Conservation (phyloP, 2,113 vertebrate species). For the Poeciliopsis prolifica region DNA sequence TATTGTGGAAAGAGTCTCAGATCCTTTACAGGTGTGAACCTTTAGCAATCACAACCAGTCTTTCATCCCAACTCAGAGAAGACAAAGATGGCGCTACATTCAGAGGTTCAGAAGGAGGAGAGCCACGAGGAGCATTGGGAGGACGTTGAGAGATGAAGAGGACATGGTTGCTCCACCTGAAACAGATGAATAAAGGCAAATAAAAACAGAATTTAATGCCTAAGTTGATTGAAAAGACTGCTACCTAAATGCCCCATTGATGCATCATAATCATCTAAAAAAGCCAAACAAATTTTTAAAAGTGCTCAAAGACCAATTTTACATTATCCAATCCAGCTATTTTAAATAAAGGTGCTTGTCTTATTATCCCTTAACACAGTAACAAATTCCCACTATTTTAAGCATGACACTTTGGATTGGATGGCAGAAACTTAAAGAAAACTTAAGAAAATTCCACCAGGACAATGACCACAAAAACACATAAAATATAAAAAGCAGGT, state of each 20-base stretch:
- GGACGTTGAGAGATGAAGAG: slow-evolving; percentile 65
- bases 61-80: slow-evolving; percentile 77
- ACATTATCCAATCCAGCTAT: no score
- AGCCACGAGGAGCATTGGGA: slow-evolving; percentile 81
- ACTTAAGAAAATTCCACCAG: neutral
- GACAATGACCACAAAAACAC: neutral
- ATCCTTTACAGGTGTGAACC: slow-evolving; percentile 79
- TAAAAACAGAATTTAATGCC: neutral
- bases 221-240: no score
- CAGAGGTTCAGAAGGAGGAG: slow-evolving; percentile 87
- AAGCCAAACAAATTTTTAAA: no score
- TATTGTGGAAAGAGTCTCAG: slow-evolving; percentile 79
- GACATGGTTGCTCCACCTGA: slow-evolving; percentile 70
- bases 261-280: neutral
- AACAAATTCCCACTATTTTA: neutral
- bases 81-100: slow-evolving; percentile 87
- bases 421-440: neutral
- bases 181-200: slow-evolving; percentile 7
- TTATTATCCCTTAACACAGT: neutral
- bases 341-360: neutral
- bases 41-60: slow-evolving; percentile 70
- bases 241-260: no score
- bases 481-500: neutral
- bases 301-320: no score
- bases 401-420: neutral